Conservation (phyloP, 2,113 vertebrate species). For the Leptocoma aspasia region DNA sequence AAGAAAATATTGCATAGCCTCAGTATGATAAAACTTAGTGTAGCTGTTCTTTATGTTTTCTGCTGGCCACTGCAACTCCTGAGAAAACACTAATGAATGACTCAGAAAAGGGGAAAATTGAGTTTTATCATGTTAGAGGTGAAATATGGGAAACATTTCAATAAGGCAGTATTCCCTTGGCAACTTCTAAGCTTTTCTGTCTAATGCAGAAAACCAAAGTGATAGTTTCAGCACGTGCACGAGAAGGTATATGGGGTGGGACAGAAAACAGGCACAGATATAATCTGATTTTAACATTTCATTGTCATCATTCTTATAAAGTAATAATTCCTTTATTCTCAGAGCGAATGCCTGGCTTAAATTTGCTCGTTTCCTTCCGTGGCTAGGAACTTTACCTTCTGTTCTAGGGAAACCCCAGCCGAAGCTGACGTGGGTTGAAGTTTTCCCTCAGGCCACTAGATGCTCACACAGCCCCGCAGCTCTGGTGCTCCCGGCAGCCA, state of each 20-base stretch:
- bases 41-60: background rate
- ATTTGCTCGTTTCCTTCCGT: background rate
- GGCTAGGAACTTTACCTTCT: background rate
- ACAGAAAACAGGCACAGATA: background rate
- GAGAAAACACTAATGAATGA: background rate
- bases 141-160: background rate
- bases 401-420: background rate
- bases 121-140: background rate
- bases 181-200: background rate
- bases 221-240: fast-evolving
- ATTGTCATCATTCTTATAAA: background rate
- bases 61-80: background rate
- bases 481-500: background rate
- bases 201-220: background rate
- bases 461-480: background rate
- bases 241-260: fast-evolving
- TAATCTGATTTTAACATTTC: background rate
- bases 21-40: background rate
- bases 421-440: background rate
- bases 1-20: background rate
- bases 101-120: background rate
- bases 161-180: background rate
- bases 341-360: background rate
- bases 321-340: background rate
- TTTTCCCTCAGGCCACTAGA: conserved; percentile 20